Evolutionary conservation across 1,140 invertebrate genomes (phyloP).

Genomic region (Bathynomus jamesi): DNA sequence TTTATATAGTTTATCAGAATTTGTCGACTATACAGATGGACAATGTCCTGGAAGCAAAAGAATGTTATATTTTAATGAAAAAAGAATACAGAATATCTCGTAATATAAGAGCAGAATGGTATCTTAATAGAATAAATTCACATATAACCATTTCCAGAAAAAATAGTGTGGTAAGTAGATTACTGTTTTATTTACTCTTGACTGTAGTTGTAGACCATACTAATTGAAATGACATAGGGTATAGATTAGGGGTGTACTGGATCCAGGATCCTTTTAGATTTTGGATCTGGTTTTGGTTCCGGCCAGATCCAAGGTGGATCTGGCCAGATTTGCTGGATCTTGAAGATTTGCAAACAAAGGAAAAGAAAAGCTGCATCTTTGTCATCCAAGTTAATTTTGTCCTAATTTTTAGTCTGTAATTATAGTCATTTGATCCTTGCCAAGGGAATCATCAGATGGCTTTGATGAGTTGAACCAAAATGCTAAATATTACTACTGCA

Average conservation of each 20-base stretch:
- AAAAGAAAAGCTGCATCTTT: no score
- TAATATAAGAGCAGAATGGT: conserved; percentile 67
- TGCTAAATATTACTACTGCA: conserved; percentile 11
- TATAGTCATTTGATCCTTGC: no score
- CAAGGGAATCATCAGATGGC: no score
- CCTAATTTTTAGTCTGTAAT: no score
- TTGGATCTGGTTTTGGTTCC: no score
- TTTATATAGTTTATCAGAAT: no score
- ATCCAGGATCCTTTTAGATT: conserved; percentile 3
- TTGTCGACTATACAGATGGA: no score
- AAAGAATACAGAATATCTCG: conserved; percentile 65
- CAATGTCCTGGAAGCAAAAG: conserved; percentile 53
- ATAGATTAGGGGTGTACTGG: neutral
- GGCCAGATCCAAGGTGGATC: no score
- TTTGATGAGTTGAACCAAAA: conserved; percentile 5
- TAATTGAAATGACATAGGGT: neutral
- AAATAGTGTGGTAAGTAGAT: conserved; percentile 40
- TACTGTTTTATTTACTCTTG: neutral
- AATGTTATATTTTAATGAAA: conserved; percentile 62
- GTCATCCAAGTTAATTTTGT: no score
- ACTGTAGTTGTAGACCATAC: neutral
- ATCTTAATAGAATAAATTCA: conserved; percentile 59
- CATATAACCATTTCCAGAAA: conserved; percentile 49
- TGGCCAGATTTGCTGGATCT: no score
- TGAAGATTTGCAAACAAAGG: no score